A percentile compares a stretch with the other conserved stretches of the same genome.
Conservation (phyloP, 1,140 invertebrate species). For the Gryllus bimaculatus region DNA sequence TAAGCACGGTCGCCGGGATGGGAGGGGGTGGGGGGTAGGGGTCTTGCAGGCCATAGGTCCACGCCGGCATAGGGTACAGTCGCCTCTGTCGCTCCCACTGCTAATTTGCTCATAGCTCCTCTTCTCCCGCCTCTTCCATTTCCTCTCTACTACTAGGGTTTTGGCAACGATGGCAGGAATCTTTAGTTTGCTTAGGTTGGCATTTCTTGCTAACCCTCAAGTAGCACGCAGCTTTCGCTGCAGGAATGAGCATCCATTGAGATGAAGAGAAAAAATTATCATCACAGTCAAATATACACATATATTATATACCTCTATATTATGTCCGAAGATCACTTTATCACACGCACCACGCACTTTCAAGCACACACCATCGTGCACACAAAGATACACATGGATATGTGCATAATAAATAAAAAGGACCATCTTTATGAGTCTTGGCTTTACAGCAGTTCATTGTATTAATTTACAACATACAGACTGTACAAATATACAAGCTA, state of each 20-base stretch:
- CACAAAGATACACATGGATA: background rate
- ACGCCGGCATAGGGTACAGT: conserved; percentile 8
- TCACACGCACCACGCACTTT: background rate
- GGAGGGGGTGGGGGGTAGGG: background rate
- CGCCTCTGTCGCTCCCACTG: background rate
- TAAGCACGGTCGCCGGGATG: conserved; percentile 13
- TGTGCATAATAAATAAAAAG: conserved; percentile 7
- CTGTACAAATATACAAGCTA: background rate
- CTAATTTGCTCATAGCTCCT: background rate
- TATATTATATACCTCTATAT: background rate
- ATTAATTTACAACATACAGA: background rate
- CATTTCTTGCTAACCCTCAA: conserved; percentile 1
- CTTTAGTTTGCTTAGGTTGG: conserved; percentile 11
- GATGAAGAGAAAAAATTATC: conserved; percentile 9
- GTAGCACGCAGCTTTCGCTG: conserved; percentile 1
- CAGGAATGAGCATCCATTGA: conserved; percentile 19
- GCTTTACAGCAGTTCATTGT: conserved; percentile 11
- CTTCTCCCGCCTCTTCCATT: background rate
- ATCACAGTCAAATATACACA: conserved; percentile 19
- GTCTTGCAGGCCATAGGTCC: background rate
- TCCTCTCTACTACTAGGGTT: background rate
- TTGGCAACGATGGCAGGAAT: conserved; percentile 17
- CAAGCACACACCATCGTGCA: background rate
- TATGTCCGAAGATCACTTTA: background rate
- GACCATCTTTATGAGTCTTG: conserved; percentile 1